A percentile compares a stretch with the other conserved stretches of the same genome.
phyloP scores from a whole-genome alignment of 2,113 vertebrate genomes.

The Trachemys scripta region DNA sequence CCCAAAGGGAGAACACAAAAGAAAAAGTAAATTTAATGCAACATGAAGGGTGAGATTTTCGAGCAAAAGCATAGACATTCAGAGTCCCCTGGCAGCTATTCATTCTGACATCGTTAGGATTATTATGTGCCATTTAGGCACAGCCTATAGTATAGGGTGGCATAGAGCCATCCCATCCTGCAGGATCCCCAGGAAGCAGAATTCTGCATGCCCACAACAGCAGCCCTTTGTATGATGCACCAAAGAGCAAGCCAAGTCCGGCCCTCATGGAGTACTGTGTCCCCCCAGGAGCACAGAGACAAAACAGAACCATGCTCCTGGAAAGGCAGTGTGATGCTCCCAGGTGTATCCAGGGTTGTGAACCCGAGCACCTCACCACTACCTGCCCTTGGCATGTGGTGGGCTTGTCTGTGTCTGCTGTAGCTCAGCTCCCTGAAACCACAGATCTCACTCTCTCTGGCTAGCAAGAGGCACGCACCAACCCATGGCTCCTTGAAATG shows the following conservation, averaged over 20 bases:
- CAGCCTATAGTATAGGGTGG: background rate
- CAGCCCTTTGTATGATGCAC: background rate
- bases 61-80: background rate
- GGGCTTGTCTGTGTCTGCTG: background rate
- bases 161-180: background rate
- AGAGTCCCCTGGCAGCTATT: background rate
- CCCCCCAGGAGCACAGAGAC: background rate
- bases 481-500: fast-evolving
- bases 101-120: background rate
- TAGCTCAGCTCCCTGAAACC: background rate
- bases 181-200: background rate
- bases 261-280: background rate
- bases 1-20: background rate
- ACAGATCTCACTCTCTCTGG: background rate
- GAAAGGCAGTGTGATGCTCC: background rate
- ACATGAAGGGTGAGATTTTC: background rate
- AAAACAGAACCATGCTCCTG: background rate
- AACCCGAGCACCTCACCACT: background rate
- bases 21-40: background rate
- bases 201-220: background rate
- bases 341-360: background rate
- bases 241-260: background rate
- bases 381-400: background rate
- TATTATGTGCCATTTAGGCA: background rate
- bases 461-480: background rate